These are phyloP conservation scores for Crocidura indochinensis DNA, from an alignment of 2,797 vertebrate genomes.

Conservation along the genomic window DNA sequence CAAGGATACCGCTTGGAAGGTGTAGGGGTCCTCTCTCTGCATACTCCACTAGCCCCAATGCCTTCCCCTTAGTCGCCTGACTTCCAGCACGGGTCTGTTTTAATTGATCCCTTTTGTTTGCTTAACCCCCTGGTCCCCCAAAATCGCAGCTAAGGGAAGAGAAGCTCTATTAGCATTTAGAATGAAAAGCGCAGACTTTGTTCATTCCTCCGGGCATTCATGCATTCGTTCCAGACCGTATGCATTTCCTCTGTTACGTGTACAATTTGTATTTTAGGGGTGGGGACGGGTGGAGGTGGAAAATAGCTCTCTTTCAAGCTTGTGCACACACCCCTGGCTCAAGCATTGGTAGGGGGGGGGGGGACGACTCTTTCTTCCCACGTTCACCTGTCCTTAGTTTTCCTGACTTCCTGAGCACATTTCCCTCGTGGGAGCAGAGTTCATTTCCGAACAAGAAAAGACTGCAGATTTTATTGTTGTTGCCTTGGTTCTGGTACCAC, in stretches of 20 bases:
- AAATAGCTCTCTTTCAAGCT: constrained; percentile 73
- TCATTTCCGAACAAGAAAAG: constrained; percentile 51
- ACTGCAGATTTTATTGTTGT: neutral
- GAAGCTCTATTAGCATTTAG: constrained; percentile 86
- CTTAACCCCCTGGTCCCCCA: constrained; percentile 81
- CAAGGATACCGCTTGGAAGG: constrained; percentile 20
- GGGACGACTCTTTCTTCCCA: constrained; percentile 46
- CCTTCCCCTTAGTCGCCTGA: neutral
- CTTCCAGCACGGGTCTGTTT: constrained; percentile 61
- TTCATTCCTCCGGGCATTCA: constrained; percentile 84
- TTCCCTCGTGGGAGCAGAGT: constrained; percentile 30
- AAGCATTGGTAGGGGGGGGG: constrained; percentile 23
- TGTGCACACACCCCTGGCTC: constrained; percentile 55
- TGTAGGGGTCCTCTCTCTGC: constrained; percentile 39
- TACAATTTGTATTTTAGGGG: constrained; percentile 77
- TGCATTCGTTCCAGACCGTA: constrained; percentile 80
- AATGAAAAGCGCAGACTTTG: constrained; percentile 84
- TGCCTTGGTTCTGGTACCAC: constrained; percentile 32
- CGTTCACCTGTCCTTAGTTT: constrained; percentile 62
- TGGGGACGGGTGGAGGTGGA: constrained; percentile 60
- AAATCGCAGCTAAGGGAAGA: constrained; percentile 77
- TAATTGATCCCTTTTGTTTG: constrained; percentile 80
- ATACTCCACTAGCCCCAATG: neutral
- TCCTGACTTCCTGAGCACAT: constrained; percentile 15
- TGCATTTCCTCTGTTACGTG: constrained; percentile 80